A percentile compares a stretch with the other conserved stretches of the same genome.
phyloP scores from a whole-genome alignment of 2,888 invertebrate genomes.

The Ceramica pisi region DNA sequence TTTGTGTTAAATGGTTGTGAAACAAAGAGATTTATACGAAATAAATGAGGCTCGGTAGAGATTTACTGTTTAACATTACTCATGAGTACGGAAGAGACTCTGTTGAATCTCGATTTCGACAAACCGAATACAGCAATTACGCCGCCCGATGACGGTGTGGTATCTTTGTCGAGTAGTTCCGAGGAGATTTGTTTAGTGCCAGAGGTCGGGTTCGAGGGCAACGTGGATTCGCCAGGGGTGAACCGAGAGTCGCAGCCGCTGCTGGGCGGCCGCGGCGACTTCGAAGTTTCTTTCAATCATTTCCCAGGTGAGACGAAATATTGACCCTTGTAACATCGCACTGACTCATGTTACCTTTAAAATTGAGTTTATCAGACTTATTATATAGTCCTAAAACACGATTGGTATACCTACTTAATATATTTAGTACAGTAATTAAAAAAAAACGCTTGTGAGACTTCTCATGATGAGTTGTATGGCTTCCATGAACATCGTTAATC shows the following conservation, averaged over 20 bases:
- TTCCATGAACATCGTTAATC: slow-evolving; percentile 66
- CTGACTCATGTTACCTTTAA: slow-evolving; percentile 67
- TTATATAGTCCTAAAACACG: slow-evolving; percentile 60
- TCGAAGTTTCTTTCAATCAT: slow-evolving; percentile 94
- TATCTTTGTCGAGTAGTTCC: slow-evolving; percentile 90
- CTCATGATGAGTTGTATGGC: slow-evolving; percentile 71
- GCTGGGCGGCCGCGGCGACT: slow-evolving; percentile 95
- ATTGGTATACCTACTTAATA: too few species aligned
- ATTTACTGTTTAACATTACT: slow-evolving; percentile 87
- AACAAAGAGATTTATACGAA: slow-evolving; percentile 89
- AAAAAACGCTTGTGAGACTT: slow-evolving; percentile 74
- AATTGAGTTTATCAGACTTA: slow-evolving; percentile 66
- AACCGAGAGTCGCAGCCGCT: slow-evolving; percentile 98
- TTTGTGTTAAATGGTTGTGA: slow-evolving; percentile 89
- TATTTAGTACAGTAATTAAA: slow-evolving; percentile 43
- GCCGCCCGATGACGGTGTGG: slow-evolving; percentile 91
- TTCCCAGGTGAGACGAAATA: slow-evolving; percentile 93
- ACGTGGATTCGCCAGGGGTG: slow-evolving; percentile 95
- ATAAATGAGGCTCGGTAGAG: slow-evolving; percentile 90
- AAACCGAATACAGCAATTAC: slow-evolving; percentile 85
- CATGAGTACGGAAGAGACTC: slow-evolving; percentile 92
- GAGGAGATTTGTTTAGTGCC: slow-evolving; percentile 95
- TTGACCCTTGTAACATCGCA: slow-evolving; percentile 61
- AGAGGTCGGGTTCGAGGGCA: slow-evolving; percentile 95
- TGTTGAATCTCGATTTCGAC: slow-evolving; percentile 92